phyloP scores from a whole-genome alignment of 53 echinoderm and acorn worm species.

The Antedon mediterranea region DNA sequence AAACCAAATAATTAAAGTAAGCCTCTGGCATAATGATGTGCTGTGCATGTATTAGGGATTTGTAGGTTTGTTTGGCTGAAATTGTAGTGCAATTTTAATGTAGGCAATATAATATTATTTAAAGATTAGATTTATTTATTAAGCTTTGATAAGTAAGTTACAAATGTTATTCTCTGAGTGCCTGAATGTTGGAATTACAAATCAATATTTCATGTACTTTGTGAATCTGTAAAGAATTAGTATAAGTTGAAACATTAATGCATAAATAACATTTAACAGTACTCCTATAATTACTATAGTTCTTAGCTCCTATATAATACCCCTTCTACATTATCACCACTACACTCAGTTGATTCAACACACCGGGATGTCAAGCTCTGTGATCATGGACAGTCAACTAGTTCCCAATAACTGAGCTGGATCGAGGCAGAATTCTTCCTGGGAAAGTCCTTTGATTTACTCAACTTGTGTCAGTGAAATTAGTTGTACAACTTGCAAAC shows the following conservation, averaged over 20 bases:
- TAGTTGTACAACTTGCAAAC: too few species aligned
- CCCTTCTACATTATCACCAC: too few species aligned
- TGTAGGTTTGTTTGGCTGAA: not conserved
- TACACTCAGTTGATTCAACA: too few species aligned
- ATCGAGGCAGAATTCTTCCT: too few species aligned
- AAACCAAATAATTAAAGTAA: slow-evolving; percentile 1
- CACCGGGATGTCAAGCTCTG: too few species aligned
- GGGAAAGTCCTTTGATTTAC: too few species aligned
- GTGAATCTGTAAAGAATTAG: not conserved
- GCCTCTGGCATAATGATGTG: not conserved
- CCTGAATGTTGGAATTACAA: not conserved
- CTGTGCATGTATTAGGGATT: not conserved
- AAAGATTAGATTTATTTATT: not conserved
- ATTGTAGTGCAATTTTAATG: not conserved
- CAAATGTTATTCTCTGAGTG: not conserved
- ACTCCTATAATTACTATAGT: not conserved
- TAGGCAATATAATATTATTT: not conserved
- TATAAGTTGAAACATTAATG: not conserved
- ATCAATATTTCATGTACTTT: not conserved
- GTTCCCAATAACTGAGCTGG: too few species aligned
- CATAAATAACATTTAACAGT: not conserved
- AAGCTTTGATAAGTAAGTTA: not conserved
- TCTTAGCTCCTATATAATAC: too few species aligned
- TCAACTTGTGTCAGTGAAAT: too few species aligned
- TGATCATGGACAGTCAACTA: too few species aligned